Base-by-base conservation (phyloP, 2,113 vertebrate species). In the Sturnus vulgaris region DNA sequence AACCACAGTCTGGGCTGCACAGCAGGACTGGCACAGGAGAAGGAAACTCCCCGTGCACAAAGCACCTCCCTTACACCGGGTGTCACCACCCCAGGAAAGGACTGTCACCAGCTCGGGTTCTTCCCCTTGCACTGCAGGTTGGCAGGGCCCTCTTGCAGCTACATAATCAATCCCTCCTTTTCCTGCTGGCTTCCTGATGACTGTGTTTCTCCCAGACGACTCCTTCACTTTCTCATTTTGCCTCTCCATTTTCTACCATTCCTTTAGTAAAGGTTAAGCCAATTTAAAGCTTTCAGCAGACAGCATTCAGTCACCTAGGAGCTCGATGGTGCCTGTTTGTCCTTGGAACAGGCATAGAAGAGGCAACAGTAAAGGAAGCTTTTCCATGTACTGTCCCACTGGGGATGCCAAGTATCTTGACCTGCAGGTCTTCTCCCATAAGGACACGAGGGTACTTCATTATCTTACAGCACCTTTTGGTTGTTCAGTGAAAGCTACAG, bases 151-250 rank as follows among this genome's bases (percentile, higher is more conserved):
- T 91, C 65, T 40, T 46, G 12, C 53, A 95, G 82, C 78, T 86
- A 56, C 78, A 87, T 57, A 88, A 87, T 87, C 93, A 88, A 70
- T 65, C 23, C 71, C 49, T 90, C 91, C 90, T 95, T 91, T 82
- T 87, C 75, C 79, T 80, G 42, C 76, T 88, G 52, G 21, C 37
- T 81, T 88, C 80, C 52, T 15, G 66, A 82, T 55, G 75, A 90
- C 71, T 63, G 3, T 42, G 25, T 65, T 91, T 78, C 75, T 90
- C 55, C 78, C 40, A 77, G 46, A 60, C 22, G 30, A 73, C 52
- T 92, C 82, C 78, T 86, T 91, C 27, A 47, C 79, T 40, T 87
- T 66, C 59, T 86, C 42, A 35, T 88, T 93, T 91, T 73, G 70
- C 40, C 28, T 79, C 90, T 88, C 59, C 70, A 47, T 86, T 82